Evolutionary conservation across 37 sponge, comb jelly and placozoan genomes (phyloP), one percentile per base, ranked within the genome.

Genomic region (Cladorhizidae sp.): DNA sequence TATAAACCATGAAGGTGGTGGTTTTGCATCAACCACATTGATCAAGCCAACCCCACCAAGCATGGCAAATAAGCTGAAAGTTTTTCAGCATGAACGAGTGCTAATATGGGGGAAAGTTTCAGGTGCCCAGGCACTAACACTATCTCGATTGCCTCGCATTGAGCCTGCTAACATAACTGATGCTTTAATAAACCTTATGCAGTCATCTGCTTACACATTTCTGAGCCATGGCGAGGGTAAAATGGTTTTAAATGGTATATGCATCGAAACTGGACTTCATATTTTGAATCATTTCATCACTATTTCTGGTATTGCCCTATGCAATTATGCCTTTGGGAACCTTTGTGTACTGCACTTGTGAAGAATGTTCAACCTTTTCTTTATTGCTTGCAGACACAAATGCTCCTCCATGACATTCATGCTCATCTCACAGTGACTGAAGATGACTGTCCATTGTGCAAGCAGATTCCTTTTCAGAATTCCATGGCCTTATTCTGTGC

Each of bases 391-490:
- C 86, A 85, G 39, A 79, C 79, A 5, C 86, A 79, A 31, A 17
- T 73, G 9, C 51, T 85, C 36, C 64, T 85, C 36, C 72, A 73
- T 61, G 56, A 52, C 32, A 2, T 85, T 20, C 86, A 85, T 56
- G 20, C 78, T 22, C 86, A 85, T 43, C 32, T 85, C 25, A 72
- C 67, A n/a, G 64, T 73, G 14, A 49, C 63, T n/a, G 74, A 72
- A 37, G 9, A 21, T 5, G 39, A 57, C 17, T 85, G 86, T 26
- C 86, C 86, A 29, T 1, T 85, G 20, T 85, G 86, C 55, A 78
- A 43, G 2, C 52, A 45, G 18, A 26, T 51, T 21, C 50, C 79
- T 40, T 23, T 85, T 0, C 6, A 26, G 0, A 51, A 50, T n/a
- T 67, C 39, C 57, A 55, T 83, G 9, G 38, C 18, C 21, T 64